Evolutionary conservation across 2,113 vertebrate species (phyloP), one percentile per base, ranked within the genome.

Genomic region (Nothocercus nigrocapillus): DNA sequence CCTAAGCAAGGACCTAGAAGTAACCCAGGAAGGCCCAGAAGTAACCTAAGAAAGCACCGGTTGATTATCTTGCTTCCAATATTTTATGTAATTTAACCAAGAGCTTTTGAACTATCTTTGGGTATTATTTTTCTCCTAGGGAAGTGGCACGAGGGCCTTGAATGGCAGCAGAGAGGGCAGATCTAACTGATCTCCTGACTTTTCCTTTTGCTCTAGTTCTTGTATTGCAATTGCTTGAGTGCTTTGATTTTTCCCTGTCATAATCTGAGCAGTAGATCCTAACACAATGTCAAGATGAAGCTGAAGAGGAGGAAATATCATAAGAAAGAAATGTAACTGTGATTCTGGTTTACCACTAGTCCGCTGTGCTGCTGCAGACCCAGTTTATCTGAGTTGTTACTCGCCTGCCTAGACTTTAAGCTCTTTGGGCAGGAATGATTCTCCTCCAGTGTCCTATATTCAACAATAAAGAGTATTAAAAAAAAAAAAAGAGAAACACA

Each of bases 361-460:
- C 20, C 27, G 1, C 24, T 70, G 79, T 36, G 5, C 9, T 38
- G 30, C 75, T 93, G 80, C 32, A 76, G 81, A 77, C 61, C 40
- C 45, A 38, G 32, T 72, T 75, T 30, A 5, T n/a, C 61, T 32
- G 28, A 40, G 1, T 68, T 79, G 1, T 72, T 79, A 45, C 30
- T 18, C 68, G 22, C 42, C 19, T 56, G 63, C 58, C 67, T 36
- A 25, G 51, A 61, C 42, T 30, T 20, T 32, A 25, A 72, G 27
- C 12, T 68, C 9, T 42, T 74, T 19, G 36, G 40, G 5, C 45
- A 51, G 59, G 25, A 74, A 7, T 0, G 1, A 3, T 79, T 72
- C 38, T 63, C 24, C 72, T 9, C 16, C 28, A 44, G 40, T 0
- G 0, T 24, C 12, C 27, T 12, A n/a, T 4, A 18, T 27, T 12